Evolutionary conservation across 53 echinoderm and acorn worm genomes (phyloP).

Genomic region (Arbacia lixula): DNA sequence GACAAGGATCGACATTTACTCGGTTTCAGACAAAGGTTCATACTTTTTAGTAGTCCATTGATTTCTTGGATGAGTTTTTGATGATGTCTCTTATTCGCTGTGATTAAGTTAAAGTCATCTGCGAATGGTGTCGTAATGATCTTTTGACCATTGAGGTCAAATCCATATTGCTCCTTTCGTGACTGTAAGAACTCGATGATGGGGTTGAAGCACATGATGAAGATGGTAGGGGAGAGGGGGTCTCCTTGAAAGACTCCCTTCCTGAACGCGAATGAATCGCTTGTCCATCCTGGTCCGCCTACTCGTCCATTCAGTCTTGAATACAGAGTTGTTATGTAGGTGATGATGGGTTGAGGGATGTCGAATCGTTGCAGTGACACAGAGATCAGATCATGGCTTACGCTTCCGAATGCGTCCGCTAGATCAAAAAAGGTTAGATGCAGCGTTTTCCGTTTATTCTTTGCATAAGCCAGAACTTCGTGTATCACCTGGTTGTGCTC

Average conservation of each 20-base stretch:
- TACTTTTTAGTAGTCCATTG: too few species aligned
- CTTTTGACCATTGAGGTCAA: slow-evolving; percentile 14
- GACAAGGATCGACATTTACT: too few species aligned
- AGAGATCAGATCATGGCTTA: slow-evolving; percentile 19
- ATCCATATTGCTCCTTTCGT: slow-evolving; percentile 8
- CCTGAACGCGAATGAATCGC: background rate
- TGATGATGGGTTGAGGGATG: background rate
- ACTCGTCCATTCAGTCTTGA: slow-evolving; percentile 7
- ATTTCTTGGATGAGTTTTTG: slow-evolving; percentile 54
- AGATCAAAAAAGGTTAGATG: slow-evolving; percentile 37
- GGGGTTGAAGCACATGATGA: slow-evolving; percentile 58
- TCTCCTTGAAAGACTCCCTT: slow-evolving; percentile 57
- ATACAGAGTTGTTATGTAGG: slow-evolving; percentile 1
- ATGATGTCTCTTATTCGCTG: slow-evolving; percentile 38
- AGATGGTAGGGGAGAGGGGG: slow-evolving; percentile 44
- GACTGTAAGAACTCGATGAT: slow-evolving; percentile 25
- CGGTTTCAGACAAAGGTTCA: too few species aligned
- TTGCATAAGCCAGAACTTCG: slow-evolving; percentile 4
- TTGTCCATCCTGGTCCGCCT: background rate
- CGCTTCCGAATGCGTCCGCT: slow-evolving; percentile 49
- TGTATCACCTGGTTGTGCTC: slow-evolving; percentile 55
- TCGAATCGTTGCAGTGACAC: background rate
- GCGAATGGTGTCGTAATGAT: slow-evolving; percentile 59
- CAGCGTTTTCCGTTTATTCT: background rate
- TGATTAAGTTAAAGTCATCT: slow-evolving; percentile 57